Percentiles rank a stretch among this genome's conserved stretches.
Evolutionary conservation across 2,797 vertebrate species (phyloP).

Genomic region (Gambusia yucatana): DNA sequence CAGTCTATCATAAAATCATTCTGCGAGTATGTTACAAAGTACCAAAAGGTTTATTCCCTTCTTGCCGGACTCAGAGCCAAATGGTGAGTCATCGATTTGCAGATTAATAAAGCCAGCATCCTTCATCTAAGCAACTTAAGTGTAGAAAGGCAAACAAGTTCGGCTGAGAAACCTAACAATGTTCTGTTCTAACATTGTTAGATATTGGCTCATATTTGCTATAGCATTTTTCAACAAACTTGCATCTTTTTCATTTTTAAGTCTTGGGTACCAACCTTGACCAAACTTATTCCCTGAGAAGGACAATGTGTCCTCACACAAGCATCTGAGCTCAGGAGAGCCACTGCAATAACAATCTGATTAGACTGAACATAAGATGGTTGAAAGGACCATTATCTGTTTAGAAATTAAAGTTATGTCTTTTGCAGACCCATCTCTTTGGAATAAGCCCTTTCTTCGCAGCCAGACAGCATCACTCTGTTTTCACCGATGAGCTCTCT

Average conservation of each 20-base stretch:
- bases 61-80: not conserved
- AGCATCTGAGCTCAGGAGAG: not conserved
- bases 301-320: constrained; percentile 11
- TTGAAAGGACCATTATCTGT: constrained; percentile 16
- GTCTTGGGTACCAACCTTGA: not conserved
- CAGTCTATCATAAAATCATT: not conserved
- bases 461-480: constrained; percentile 27
- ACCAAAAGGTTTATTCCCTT: not conserved
- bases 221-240: not conserved
- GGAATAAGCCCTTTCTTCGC: constrained; percentile 18
- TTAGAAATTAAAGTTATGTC: constrained; percentile 23
- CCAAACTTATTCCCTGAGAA: not conserved
- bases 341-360: constrained; percentile 1
- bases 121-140: not conserved
- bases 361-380: constrained; percentile 16
- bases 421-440: constrained; percentile 7
- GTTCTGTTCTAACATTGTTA: not conserved
- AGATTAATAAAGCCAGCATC: not conserved
- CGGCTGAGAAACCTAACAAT: not conserved
- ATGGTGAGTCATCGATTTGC: not conserved
- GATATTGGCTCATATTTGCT: not conserved
- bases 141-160: not conserved
- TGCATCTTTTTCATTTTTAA: not conserved
- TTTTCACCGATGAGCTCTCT: constrained; percentile 20
- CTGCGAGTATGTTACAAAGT: not conserved